phyloP scores from a whole-genome alignment of 1,140 invertebrate genomes.

The Batillaria attramentaria region DNA sequence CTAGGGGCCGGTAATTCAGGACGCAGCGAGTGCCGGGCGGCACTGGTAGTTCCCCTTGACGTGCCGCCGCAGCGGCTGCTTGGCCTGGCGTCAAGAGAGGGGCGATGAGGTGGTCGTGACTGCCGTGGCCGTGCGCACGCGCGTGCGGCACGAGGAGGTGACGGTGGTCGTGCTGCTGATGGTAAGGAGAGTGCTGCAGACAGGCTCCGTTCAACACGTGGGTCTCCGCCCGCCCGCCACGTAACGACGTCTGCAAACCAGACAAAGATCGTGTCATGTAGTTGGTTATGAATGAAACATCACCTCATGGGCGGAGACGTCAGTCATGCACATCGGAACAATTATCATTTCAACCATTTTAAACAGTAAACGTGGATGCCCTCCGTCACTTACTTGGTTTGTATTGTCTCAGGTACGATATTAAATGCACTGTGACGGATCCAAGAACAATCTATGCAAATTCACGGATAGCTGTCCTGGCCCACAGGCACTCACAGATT shows the following conservation, averaged over 20 bases:
- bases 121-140: background rate
- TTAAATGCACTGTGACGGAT: no score
- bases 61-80: background rate
- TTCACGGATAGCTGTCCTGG: no score
- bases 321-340: no score
- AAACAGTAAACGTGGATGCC: no score
- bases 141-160: conserved; percentile 22
- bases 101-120: conserved; percentile 16
- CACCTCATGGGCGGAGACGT: no score
- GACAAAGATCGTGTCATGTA: no score
- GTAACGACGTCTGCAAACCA: conserved; percentile 33
- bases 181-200: conserved; percentile 17
- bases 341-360: no score
- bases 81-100: conserved; percentile 11
- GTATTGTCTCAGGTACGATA: no score
- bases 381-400: no score
- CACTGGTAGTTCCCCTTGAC: background rate
- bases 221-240: conserved; percentile 36
- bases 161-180: conserved; percentile 28
- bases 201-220: conserved; percentile 11
- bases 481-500: no score
- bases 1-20: conserved; percentile 32
- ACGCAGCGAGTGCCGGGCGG: conserved; percentile 10
- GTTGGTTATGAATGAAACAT: no score
- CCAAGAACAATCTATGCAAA: no score